Conservation (phyloP, 2,113 vertebrate genomes). For the Amia ocellicauda region DNA sequence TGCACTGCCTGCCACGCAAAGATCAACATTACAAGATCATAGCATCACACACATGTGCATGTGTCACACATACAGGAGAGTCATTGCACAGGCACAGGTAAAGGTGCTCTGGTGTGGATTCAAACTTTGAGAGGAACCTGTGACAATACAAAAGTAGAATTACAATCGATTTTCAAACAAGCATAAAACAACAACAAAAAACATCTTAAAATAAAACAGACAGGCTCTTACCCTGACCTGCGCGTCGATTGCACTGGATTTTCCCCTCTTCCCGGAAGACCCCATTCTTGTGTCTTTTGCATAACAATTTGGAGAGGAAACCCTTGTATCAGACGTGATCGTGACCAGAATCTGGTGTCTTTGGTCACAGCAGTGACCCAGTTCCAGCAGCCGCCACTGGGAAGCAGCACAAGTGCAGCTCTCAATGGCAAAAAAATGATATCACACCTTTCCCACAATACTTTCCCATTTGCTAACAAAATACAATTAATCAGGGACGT, state of each 20-base stretch:
- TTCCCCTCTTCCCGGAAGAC: slow-evolving; percentile 49
- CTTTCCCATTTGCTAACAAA: neutral
- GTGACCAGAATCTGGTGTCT: slow-evolving; percentile 43
- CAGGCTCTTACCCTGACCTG: neutral
- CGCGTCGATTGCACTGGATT: neutral
- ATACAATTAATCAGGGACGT: neutral
- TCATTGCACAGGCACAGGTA: too few relatives aligned
- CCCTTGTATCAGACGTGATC: slow-evolving; percentile 39
- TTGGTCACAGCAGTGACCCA: slow-evolving; percentile 39
- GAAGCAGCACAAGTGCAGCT: slow-evolving; percentile 55
- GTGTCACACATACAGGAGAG: too few relatives aligned
- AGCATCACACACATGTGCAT: too few relatives aligned
- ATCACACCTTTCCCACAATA: slow-evolving; percentile 1
- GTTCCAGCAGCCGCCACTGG: slow-evolving; percentile 55
- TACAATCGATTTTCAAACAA: too few relatives aligned
- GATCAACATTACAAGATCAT: too few relatives aligned
- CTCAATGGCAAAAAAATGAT: slow-evolving; percentile 5
- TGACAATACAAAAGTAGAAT: too few relatives aligned
- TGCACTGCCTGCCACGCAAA: too few relatives aligned
- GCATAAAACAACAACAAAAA: too few relatives aligned
- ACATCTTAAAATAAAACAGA: too few relatives aligned
- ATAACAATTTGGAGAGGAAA: slow-evolving; percentile 57
- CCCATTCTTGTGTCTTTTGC: slow-evolving; percentile 53
- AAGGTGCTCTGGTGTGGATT: too few relatives aligned
- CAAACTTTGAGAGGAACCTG: too few relatives aligned